Evolutionary conservation across 2,113 vertebrate species (phyloP).

Genomic region (Pangasianodon hypophthalmus): DNA sequence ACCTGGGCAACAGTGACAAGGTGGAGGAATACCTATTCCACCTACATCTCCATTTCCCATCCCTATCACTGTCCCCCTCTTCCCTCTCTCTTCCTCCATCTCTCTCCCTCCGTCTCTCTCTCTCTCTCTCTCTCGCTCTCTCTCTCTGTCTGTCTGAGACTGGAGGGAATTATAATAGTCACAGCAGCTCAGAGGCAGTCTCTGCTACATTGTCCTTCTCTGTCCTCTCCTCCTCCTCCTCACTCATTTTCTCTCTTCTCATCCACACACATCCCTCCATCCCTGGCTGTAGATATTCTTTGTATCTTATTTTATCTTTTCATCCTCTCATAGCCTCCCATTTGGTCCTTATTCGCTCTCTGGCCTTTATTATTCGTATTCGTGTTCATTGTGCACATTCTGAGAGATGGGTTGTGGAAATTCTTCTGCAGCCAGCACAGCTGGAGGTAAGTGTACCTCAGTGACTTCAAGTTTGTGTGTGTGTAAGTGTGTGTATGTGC

Average conservation of each 20-base stretch:
- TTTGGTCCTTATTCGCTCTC: neutral
- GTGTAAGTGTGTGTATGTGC: slow-evolving; percentile 38
- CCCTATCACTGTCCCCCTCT: neutral
- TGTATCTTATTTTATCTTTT: neutral
- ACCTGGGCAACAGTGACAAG: slow-evolving; percentile 42
- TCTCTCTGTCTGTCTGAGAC: slow-evolving; percentile 15
- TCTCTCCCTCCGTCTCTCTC: neutral
- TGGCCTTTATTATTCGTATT: neutral
- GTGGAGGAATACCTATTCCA: slow-evolving; percentile 35
- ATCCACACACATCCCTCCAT: neutral
- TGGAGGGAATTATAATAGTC: slow-evolving; percentile 22
- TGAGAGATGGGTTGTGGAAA: slow-evolving; percentile 69
- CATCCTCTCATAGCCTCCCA: neutral
- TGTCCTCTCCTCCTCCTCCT: neutral
- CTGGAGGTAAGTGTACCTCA: slow-evolving; percentile 44
- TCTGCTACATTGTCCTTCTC: slow-evolving; percentile 1
- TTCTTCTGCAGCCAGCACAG: slow-evolving; percentile 59
- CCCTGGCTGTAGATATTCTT: neutral
- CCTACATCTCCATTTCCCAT: slow-evolving; percentile 23
- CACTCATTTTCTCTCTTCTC: neutral
- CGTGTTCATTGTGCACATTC: neutral
- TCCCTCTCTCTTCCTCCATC: slow-evolving; percentile 4
- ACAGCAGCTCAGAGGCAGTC: neutral
- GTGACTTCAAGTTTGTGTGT: neutral
- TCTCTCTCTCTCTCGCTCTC: neutral